Evolutionary conservation across 1,140 invertebrate species (phyloP).

Genomic region (Diploscapter pachys): DNA sequence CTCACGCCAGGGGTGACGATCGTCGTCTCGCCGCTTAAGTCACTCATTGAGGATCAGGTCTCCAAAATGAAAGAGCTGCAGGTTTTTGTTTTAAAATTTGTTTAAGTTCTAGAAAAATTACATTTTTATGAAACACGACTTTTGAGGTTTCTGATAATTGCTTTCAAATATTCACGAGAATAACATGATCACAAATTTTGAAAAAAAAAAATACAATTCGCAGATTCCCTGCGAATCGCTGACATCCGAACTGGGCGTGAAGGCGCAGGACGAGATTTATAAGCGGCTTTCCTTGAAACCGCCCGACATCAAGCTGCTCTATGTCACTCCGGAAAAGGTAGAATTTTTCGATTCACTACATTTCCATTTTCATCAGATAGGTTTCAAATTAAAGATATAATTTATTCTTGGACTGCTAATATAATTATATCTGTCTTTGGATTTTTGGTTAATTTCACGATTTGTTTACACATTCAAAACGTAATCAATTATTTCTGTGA

Average conservation of each 20-base stretch:
- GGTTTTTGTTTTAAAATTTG: too few relatives aligned
- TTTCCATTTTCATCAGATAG: not conserved
- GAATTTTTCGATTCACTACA: not conserved
- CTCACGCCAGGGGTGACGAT: conserved; percentile 73
- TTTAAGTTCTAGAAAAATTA: not conserved
- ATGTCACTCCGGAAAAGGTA: conserved; percentile 79
- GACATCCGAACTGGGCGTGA: conserved; percentile 29
- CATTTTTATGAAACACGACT: not conserved
- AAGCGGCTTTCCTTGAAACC: conserved; percentile 9
- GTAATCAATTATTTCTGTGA: too few relatives aligned
- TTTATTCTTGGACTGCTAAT: not conserved
- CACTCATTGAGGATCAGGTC: conserved; percentile 89
- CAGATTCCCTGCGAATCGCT: conserved; percentile 43
- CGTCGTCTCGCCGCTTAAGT: conserved; percentile 85
- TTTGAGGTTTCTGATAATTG: not conserved
- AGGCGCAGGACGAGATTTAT: conserved; percentile 26
- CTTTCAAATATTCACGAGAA: conserved; percentile 68
- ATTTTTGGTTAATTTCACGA: not conserved
- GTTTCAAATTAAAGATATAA: not conserved
- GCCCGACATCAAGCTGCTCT: conserved; percentile 75
- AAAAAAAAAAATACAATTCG: conserved; percentile 52
- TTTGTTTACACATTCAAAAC: conserved; percentile 66
- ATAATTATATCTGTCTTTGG: too few relatives aligned
- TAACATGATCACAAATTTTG: conserved; percentile 55
- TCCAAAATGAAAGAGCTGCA: conserved; percentile 72